Evolutionary conservation across 2,888 invertebrate species (phyloP).

Genomic region (Apocheima hispidaria): DNA sequence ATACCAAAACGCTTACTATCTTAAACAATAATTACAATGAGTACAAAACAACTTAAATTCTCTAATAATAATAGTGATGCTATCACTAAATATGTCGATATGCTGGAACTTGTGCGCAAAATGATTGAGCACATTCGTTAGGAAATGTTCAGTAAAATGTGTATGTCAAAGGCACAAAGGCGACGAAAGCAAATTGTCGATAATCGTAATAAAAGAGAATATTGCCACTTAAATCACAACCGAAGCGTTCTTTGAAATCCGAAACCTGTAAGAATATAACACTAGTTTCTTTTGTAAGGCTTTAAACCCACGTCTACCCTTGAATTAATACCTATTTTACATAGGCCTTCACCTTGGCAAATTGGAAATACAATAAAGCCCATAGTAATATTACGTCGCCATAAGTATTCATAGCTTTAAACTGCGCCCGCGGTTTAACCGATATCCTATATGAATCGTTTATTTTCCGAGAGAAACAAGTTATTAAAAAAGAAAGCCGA

Average conservation of each 20-base stretch:
- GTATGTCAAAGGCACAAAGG: background rate
- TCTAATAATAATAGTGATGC: too few species aligned
- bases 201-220: background rate
- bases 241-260: slow-evolving; percentile 11
- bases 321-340: too few species aligned
- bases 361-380: slow-evolving; percentile 6
- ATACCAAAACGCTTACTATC: too few species aligned
- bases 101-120: too few species aligned
- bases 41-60: too few species aligned
- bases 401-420: background rate
- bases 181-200: background rate
- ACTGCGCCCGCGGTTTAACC: too few species aligned
- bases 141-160: background rate
- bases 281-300: slow-evolving; percentile 15
- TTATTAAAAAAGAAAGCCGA: too few species aligned
- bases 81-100: too few species aligned
- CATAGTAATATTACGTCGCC: background rate
- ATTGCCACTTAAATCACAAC: background rate
- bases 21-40: too few species aligned
- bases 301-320: slow-evolving; percentile 10
- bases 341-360: slow-evolving; percentile 19
- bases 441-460: too few species aligned
- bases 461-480: too few species aligned
- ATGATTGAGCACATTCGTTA: too few species aligned
- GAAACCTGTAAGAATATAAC: slow-evolving; percentile 15